Base-by-base conservation (phyloP, 2,797 vertebrate species). In the Pseudochromis fuscus region DNA sequence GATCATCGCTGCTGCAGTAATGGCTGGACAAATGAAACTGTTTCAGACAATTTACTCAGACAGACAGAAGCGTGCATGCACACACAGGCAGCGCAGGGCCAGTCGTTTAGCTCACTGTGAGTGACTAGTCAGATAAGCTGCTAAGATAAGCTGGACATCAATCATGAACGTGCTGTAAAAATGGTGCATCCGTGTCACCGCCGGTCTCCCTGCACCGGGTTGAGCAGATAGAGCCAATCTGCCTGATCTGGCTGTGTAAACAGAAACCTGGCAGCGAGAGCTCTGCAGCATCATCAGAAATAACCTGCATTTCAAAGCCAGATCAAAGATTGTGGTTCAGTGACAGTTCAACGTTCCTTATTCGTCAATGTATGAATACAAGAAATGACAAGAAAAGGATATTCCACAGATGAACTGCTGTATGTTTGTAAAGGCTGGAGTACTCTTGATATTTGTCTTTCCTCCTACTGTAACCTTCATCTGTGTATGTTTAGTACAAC, bases 101-200 rank as follows among this genome's bases (percentile, higher is more conserved):
- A 16, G 56, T 63, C 33, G 62, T 52, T 77, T 64, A 59, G 33
- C 67, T 51, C 16, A 9, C 40, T 37, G 67, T 25, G 58, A 58
- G 55, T 67, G 71, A 44, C 55, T 40, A 37, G 60, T 50, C 25
- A 55, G 44, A 68, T 75, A 67, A 69, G 80, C 75, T 60, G 35
- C 57, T 23, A 68, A 73, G 75, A 84, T 71, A 56, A 73, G 24
- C 69, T 23, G 24, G 44, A 25, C 46, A 73, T 77, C 69, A 57
- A 66, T 71, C 69, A 59, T 55, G 25, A 77, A 53, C 25, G 53
- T 50, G 56, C 31, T 42, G 25, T 40, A 28, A 35, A 64, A 50
- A 35, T 35, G 11, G 33, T 13, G 53, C 42, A 46, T 48, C 62
- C 48, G 30, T 23, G 72, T 64, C 38, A 3, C 18, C n/a, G 42